Conservation (phyloP, 2,797 vertebrate species). For the Chelon auratus region DNA sequence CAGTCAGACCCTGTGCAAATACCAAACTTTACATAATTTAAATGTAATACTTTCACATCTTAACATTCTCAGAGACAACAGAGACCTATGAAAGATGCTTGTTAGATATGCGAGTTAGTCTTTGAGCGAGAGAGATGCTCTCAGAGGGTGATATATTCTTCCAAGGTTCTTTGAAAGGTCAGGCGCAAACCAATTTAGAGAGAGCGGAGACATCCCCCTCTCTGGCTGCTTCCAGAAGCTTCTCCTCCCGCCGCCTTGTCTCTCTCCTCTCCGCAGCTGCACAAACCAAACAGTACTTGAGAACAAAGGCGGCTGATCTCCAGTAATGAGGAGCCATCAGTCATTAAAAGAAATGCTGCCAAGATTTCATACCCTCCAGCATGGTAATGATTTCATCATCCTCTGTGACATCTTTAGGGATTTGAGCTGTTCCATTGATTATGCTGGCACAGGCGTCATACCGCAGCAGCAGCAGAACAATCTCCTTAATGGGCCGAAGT, state of each 20-base stretch:
- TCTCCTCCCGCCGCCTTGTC: conserved; percentile 87
- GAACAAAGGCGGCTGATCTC: conserved; percentile 41
- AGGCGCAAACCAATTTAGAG: conserved; percentile 86
- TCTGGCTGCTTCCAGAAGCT: conserved; percentile 89
- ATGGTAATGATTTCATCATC: conserved; percentile 94
- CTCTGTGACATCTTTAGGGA: conserved; percentile 90
- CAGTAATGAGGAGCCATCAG: conserved; percentile 45
- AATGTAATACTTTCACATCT: neutral
- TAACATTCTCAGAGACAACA: neutral
- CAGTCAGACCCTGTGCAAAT: neutral
- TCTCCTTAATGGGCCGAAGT: conserved; percentile 80
- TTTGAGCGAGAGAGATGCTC: neutral
- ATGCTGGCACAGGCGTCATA: conserved; percentile 87
- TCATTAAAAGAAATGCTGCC: conserved; percentile 1
- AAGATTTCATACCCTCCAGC: conserved; percentile 89
- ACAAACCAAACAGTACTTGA: conserved; percentile 52
- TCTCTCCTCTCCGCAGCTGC: conserved; percentile 92
- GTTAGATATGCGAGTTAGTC: neutral
- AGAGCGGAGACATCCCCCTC: conserved; percentile 87
- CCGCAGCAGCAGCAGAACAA: conserved; percentile 91
- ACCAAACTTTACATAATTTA: neutral
- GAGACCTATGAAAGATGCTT: neutral
- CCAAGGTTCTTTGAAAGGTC: conserved; percentile 15
- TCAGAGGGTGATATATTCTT: conserved; percentile 6
- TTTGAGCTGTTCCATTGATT: conserved; percentile 92